phyloP scores from a whole-genome alignment of 1,140 invertebrate genomes.

The Leptinotarsa defecta region DNA sequence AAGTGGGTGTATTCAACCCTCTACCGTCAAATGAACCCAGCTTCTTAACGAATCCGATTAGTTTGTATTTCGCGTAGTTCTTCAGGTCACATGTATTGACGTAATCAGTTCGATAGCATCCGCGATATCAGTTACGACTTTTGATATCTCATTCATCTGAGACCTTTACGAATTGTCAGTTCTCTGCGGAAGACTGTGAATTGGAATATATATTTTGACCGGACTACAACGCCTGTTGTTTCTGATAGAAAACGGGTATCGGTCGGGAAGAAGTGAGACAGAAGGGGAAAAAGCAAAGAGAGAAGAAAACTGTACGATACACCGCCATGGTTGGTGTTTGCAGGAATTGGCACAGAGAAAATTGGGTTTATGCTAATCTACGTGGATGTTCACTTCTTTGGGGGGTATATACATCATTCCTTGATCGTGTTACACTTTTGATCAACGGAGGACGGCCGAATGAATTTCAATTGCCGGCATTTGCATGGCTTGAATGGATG shows the following conservation, averaged over 20 bases:
- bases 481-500: not conserved
- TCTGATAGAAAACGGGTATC: not conserved
- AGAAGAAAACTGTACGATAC: not conserved
- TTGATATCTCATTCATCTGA: too few relatives aligned
- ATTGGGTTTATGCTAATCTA: constrained; percentile 4
- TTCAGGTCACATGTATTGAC: too few relatives aligned
- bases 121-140: too few relatives aligned
- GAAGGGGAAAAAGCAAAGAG: not conserved
- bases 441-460: not conserved
- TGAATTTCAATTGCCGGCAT: not conserved
- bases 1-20: too few relatives aligned
- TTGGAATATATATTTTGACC: too few relatives aligned
- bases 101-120: too few relatives aligned
- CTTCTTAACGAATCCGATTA: too few relatives aligned
- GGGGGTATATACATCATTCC: not conserved
- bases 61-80: too few relatives aligned
- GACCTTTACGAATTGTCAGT: too few relatives aligned
- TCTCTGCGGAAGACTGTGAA: too few relatives aligned
- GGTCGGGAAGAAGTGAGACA: not conserved
- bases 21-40: too few relatives aligned
- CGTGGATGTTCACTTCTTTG: not conserved
- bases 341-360: not conserved
- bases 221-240: not conserved
- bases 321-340: not conserved
- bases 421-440: not conserved